These are phyloP conservation scores for Florisuga fusca DNA, from an alignment of 2,797 vertebrate genomes.

Conservation along the genomic window DNA sequence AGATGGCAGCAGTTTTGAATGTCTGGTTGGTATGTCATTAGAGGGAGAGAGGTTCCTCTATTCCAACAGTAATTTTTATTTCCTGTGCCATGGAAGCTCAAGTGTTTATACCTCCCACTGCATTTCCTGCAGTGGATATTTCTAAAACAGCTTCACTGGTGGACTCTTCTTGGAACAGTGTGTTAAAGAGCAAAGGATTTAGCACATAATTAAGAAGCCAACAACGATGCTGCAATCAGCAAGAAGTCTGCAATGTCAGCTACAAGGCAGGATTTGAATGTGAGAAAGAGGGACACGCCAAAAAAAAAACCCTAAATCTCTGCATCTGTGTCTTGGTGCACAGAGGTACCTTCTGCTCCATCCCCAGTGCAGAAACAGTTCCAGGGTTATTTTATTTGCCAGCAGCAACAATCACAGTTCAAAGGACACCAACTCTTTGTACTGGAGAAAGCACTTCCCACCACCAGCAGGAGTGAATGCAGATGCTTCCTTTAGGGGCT, in stretches of 20 bases:
- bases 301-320: conserved; percentile 3
- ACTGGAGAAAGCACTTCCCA: not conserved
- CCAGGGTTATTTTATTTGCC: not conserved
- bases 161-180: not conserved
- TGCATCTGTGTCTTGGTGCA: not conserved
- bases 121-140: not conserved
- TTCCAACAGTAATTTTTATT: not conserved
- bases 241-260: conserved; percentile 10
- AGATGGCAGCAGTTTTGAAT: not conserved
- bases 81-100: not conserved
- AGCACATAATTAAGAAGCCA: conserved; percentile 39
- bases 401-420: not conserved
- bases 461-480: not conserved
- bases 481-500: not conserved
- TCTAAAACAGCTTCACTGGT: not conserved
- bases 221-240: not conserved
- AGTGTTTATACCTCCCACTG: not conserved
- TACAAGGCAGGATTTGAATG: not conserved
- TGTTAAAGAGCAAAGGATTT: conserved; percentile 19
- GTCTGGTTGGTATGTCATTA: not conserved
- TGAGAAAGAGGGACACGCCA: not conserved
- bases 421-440: not conserved
- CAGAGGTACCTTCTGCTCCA: not conserved
- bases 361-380: not conserved
- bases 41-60: not conserved